Evolutionary conservation across 2,113 vertebrate genomes (phyloP).

Genomic region (mouse (Mus musculus)): GRCm39 chrX:43123001-43123500

Average conservation of each 20-base stretch:
- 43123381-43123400: background rate
- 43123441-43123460: background rate
- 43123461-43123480: background rate
- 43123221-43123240: background rate
- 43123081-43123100: background rate
- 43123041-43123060: slow-evolving; percentile 9
- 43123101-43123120: background rate
- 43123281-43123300: background rate
- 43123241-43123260: background rate
- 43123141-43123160: background rate
- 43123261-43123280: background rate
- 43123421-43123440: background rate
- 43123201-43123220: slow-evolving; percentile 4
- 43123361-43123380: background rate
- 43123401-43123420: background rate
- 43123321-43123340: background rate
- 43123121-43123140: background rate
- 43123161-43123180: background rate
- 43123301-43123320: background rate
- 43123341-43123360: background rate
- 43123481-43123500: background rate
- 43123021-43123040: background rate
- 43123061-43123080: background rate
- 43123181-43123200: background rate
- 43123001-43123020: background rate